phyloP scores from a whole-genome alignment of 2,888 invertebrate genomes.

The Folsomia candida region DNA sequence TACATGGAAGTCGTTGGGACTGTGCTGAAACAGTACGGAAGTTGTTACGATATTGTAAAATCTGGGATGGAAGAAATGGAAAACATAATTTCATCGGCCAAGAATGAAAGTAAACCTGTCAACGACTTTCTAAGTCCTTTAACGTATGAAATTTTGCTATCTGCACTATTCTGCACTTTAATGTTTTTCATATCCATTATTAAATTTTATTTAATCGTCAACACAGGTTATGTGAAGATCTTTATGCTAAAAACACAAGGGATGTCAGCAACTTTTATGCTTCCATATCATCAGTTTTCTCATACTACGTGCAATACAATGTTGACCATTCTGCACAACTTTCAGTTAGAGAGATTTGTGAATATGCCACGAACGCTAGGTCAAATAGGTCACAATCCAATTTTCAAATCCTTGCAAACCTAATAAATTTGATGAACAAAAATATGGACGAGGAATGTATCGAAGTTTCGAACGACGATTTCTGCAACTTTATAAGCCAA shows the following conservation, averaged over 20 bases:
- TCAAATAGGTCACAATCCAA: neutral
- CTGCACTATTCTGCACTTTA: no score
- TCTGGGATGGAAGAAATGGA: neutral
- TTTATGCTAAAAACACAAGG: neutral
- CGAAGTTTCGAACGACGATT: neutral
- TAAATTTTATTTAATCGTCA: no score
- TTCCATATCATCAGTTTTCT: neutral
- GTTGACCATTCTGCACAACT: neutral
- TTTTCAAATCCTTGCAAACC: neutral
- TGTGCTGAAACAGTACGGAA: neutral
- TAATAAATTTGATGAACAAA: neutral
- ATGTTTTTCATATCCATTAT: no score
- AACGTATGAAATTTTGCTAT: no score
- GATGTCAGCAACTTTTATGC: neutral
- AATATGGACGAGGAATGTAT: neutral
- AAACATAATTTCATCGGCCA: neutral
- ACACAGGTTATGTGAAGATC: neutral
- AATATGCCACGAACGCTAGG: no score
- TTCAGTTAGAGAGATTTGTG: neutral
- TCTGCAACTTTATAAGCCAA: neutral
- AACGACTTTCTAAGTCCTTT: neutral
- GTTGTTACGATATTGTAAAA: constrained; percentile 4
- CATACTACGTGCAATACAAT: constrained; percentile 9
- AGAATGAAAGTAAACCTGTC: neutral
- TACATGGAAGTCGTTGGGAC: constrained; percentile 11